phyloP scores from a whole-genome alignment of 2,113 vertebrate genomes.

The Butorides virescens region DNA sequence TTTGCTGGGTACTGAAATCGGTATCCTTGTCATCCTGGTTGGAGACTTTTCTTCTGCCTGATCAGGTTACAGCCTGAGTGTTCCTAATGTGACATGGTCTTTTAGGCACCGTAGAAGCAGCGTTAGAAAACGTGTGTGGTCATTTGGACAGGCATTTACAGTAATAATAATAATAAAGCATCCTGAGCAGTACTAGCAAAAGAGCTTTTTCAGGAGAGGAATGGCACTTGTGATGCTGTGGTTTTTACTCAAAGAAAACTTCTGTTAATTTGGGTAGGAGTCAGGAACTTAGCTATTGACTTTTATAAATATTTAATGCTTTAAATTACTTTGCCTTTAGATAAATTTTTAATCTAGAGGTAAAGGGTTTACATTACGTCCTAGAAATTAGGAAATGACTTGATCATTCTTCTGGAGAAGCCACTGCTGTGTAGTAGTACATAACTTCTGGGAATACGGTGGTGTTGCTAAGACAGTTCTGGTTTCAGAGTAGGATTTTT shows the following conservation, averaged over 20 bases:
- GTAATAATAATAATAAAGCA: not conserved
- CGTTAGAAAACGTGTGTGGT: not conserved
- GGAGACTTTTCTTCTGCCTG: not conserved
- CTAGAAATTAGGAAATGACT: conserved; percentile 3
- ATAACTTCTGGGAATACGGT: not conserved
- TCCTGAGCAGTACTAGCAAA: not conserved
- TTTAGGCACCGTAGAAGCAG: not conserved
- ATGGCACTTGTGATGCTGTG: not conserved
- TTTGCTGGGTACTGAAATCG: not conserved
- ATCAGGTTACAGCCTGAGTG: conserved; percentile 16
- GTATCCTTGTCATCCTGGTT: not conserved
- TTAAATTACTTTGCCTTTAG: conserved; percentile 11
- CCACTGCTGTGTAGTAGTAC: not conserved
- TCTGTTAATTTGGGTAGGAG: not conserved
- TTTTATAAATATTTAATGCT: conserved; percentile 43
- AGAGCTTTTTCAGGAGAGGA: not conserved
- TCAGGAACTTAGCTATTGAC: not conserved
- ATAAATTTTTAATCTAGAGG: conserved; percentile 42
- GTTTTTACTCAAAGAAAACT: not conserved
- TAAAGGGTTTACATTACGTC: not conserved
- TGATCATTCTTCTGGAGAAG: not conserved
- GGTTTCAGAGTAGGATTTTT: not conserved
- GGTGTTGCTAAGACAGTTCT: not conserved
- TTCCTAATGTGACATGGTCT: not conserved
- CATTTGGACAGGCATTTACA: not conserved